Evolutionary conservation across 2,888 invertebrate species (phyloP), one percentile per base, ranked within the genome.

Genomic region (Plebejus melissa): DNA sequence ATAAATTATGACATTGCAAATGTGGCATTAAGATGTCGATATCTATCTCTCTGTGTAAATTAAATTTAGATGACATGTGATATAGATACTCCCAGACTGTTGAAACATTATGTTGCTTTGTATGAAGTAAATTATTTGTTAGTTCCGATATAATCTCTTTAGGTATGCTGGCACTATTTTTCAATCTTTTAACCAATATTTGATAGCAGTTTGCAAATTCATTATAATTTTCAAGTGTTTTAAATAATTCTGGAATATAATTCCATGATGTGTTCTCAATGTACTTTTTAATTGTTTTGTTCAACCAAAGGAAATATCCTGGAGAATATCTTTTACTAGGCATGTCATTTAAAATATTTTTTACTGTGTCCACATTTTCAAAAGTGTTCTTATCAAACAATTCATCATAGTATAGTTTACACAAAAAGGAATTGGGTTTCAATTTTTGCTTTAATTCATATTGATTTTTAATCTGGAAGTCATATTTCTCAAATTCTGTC

Each of bases 11-110:
- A 70, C 78, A 77, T 74, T 80, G 75, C 28, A 87, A 76, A 75
- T 78, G 78, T 75, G 81, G 77, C 9, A 85, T 58, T 74, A 86
- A 60, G 78, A 76, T 38, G 76, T 75, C 13, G 54, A 80, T 50
- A 78, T 87, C 79, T 50, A 83, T 70, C 75, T 77, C 38, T 38
- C 75, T 76, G 41, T 80, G 77, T 22, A 87, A 76, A 32, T 84
- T 78, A 41, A 80, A 79, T 79, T 79, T 82, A 70, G 80, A 76
- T 72, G 89, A 87, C 80, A 92, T 86, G 78, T 84, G 79, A 80
- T 88, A 90, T 7, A 93, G 77, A 28, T 88, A 83, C 78, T 84
- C 83, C 91, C 91, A 93, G 78, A 86, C 79, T 16, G 82, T 77
- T 80, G 82, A 79, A 79, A 85, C 86, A 22, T 46, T 22, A 46